Percentiles rank a stretch among this genome's conserved stretches.
These are phyloP conservation scores for Tetragnatha montana DNA, from an alignment of 2,888 invertebrate species.

Conservation along the genomic window DNA sequence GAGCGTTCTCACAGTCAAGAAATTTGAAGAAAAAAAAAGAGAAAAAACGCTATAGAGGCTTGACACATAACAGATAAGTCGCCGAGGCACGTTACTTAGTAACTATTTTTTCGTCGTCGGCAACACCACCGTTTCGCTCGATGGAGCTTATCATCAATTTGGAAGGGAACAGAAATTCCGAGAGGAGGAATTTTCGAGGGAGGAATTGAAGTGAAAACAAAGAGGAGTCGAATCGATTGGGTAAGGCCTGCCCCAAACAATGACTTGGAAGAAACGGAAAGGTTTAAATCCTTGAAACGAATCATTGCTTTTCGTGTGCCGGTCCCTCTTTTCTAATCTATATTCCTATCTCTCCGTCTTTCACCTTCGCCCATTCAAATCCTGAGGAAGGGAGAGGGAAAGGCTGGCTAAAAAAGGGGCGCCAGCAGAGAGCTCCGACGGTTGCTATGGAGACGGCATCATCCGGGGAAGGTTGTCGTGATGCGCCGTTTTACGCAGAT, in stretches of 20 bases:
- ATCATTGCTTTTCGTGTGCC: slow-evolving; percentile 61
- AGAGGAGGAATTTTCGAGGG: slow-evolving; percentile 16
- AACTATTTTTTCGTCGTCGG: background rate
- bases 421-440: slow-evolving; percentile 20
- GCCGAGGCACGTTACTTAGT: background rate
- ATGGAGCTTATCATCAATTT: slow-evolving; percentile 1
- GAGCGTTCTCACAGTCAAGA: background rate
- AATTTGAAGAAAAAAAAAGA: background rate
- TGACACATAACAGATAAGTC: slow-evolving; percentile 1
- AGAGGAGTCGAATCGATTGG: slow-evolving; percentile 56
- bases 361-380: slow-evolving; percentile 51
- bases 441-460: slow-evolving; percentile 55
- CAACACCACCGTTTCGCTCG: background rate
- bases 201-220: slow-evolving; percentile 49
- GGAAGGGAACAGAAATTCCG: background rate
- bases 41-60: background rate
- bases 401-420: slow-evolving; percentile 24
- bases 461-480: background rate
- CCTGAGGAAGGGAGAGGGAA: slow-evolving; percentile 23
- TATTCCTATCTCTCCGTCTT: background rate
- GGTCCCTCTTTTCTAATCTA: slow-evolving; percentile 7
- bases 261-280: slow-evolving; percentile 57
- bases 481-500: slow-evolving; percentile 11
- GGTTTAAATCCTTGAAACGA: slow-evolving; percentile 68
- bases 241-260: slow-evolving; percentile 48